A percentile compares a stretch with the other conserved stretches of the same genome.
Conservation (phyloP, 35 echinoderm and acorn worm genomes). For the Ophioderma brevispina region DNA sequence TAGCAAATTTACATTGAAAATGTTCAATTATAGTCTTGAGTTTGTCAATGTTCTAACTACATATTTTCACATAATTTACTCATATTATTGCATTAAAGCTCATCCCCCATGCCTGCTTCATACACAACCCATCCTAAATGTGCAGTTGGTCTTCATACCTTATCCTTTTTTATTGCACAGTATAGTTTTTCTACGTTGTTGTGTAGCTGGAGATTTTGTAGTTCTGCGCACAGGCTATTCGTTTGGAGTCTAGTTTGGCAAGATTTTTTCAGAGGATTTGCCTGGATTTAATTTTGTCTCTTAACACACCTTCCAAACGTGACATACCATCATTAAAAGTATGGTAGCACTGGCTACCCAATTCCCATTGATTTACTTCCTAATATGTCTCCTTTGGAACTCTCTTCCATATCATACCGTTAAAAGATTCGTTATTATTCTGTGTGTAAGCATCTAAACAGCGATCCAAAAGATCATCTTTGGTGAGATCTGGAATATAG, state of each 20-base stretch:
- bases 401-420: conserved; percentile 8
- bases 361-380: neutral
- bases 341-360: neutral
- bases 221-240: neutral
- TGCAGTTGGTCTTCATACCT: neutral
- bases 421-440: conserved; percentile 5
- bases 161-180: neutral
- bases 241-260: neutral
- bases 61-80: too few species aligned
- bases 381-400: neutral
- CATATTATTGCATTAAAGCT: neutral
- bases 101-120: neutral
- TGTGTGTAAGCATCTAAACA: neutral
- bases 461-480: neutral
- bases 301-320: neutral
- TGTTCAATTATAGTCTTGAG: neutral
- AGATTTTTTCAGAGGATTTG: neutral
- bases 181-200: neutral
- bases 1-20: neutral
- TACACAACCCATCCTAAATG: neutral
- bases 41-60: too few species aligned
- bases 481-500: too few species aligned
- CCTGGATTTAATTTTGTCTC: neutral
- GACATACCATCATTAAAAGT: neutral
- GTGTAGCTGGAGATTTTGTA: neutral